phyloP scores from a whole-genome alignment of 64 coral and sea anemone species.

The Catalaphyllia jardinei region DNA sequence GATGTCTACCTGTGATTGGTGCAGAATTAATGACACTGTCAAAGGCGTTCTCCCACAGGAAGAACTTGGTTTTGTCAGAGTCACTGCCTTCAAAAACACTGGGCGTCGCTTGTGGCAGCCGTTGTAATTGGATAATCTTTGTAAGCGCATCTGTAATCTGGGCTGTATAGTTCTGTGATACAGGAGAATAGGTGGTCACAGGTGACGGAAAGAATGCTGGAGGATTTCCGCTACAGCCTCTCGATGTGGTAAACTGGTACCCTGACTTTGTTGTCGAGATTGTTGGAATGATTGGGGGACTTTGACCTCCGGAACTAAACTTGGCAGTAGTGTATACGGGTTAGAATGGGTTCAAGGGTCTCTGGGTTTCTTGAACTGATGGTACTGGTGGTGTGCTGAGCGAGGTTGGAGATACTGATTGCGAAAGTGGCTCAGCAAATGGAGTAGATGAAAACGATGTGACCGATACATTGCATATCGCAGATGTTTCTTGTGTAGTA shows the following conservation, averaged over 20 bases:
- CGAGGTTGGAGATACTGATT: no score
- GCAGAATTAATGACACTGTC: no score
- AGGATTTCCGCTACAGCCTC: conserved; percentile 30
- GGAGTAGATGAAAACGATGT: no score
- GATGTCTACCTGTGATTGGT: no score
- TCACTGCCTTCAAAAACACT: no score
- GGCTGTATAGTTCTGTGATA: neutral
- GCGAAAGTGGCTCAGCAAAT: no score
- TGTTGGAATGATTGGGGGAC: neutral
- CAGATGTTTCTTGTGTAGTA: no score
- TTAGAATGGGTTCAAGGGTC: neutral
- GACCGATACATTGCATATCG: no score
- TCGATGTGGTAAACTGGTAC: neutral
- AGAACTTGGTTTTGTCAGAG: no score
- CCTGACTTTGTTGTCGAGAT: neutral
- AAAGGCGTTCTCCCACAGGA: no score
- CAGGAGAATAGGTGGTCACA: neutral
- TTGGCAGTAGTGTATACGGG: neutral
- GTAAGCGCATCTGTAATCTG: conserved; percentile 11
- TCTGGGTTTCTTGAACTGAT: neutral
- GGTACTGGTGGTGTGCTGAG: neutral
- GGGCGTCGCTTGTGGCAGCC: no score
- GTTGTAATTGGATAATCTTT: conserved; percentile 65
- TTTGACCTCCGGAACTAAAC: neutral
- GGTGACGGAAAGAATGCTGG: conserved; percentile 29